Base-by-base conservation (phyloP, 2,888 invertebrate genomes). In the Andrena praecox region DNA sequence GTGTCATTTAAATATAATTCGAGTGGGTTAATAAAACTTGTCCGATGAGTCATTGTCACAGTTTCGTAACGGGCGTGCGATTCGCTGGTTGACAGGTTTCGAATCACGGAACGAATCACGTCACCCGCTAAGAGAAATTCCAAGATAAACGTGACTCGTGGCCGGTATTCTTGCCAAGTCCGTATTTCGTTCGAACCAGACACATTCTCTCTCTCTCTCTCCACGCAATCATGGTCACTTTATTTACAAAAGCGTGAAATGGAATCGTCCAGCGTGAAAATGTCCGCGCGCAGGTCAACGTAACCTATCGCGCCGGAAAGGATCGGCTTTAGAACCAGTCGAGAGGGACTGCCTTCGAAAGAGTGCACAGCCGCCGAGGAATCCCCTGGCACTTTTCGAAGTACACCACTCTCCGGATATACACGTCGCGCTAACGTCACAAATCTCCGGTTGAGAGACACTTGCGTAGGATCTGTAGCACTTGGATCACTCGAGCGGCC, bases 391-490 rank as follows among this genome's bases (percentile, higher is more conserved):
- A 42, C 42, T 16, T 16, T 16, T 42, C 16, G 4, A 42, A 4
- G 42, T 42, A 42, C 16, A 42, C 4, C 42, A 42, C 42, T 16
- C 42, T 42, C 1, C 42, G 42, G 4, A 16, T n/a, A 16, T 20
- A 16, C 42, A 42, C 42, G 42, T 16, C 42, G 42, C 12, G 8
- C 35, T 12, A 64, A 42, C 42, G 29, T 29, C 27, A 70, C 69
- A 69, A 29, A 62, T 42, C 31, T 52, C 31, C 16, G 35, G 20
- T 54, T 2, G 4, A 42, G 16, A 66, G n/a, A 27, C 56, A 66
- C 66, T 20, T 1, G n/a, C 2, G 54, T 31, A 59, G 24, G 16
- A 75, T 35, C 24, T 12, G 12, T 35, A 52, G n/a, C 68, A 75
- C 74, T 48, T n/a, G 50, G n/a, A 59, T 4, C 60, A 48, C 60